These are phyloP conservation scores for Cisticola juncidis DNA, from an alignment of 2,113 vertebrate genomes.

Conservation along the genomic window DNA sequence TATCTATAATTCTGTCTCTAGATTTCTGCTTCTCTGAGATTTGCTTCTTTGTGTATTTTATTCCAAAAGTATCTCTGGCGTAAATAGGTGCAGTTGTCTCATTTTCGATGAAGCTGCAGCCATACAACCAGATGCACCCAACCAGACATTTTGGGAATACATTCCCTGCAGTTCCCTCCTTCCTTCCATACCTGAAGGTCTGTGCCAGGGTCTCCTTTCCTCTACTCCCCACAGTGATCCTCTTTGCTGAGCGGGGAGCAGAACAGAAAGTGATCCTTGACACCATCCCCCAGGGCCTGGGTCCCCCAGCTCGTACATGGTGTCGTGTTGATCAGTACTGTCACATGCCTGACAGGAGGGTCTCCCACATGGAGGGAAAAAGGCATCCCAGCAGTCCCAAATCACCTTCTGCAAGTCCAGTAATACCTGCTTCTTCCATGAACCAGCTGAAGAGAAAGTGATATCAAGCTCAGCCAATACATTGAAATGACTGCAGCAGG, in stretches of 20 bases:
- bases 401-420: background rate
- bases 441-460: background rate
- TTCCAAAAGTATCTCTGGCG: background rate
- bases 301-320: rapidly evolving
- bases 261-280: background rate
- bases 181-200: background rate
- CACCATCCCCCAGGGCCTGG: rapidly evolving
- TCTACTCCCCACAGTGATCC: rapidly evolving
- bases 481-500: background rate
- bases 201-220: background rate
- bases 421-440: background rate
- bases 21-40: background rate
- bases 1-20: background rate
- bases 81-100: background rate
- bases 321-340: background rate
- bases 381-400: background rate
- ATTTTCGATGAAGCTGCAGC: background rate
- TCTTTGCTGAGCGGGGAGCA: background rate
- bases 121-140: rapidly evolving
- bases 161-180: background rate
- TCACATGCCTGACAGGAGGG: background rate
- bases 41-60: background rate
- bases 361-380: background rate
- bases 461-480: background rate
- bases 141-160: background rate